A percentile compares a stretch with the other conserved stretches of the same genome.
These are phyloP conservation scores for Tridacna gigas DNA, from an alignment of 2,888 invertebrate genomes.

Conservation along the genomic window DNA sequence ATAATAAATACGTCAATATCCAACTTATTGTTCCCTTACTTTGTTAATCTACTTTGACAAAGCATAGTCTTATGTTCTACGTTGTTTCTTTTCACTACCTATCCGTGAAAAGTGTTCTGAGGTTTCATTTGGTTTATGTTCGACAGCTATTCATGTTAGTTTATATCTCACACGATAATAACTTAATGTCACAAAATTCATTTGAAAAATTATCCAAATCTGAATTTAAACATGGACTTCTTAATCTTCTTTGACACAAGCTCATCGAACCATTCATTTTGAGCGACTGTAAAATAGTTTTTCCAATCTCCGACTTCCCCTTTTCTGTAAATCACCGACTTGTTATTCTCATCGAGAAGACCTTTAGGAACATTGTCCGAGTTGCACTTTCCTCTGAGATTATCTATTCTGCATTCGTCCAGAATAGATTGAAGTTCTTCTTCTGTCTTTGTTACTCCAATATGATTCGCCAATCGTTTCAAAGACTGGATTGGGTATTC, in stretches of 20 bases:
- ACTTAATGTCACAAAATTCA: background rate
- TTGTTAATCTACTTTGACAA: too few species aligned
- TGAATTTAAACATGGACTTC: background rate
- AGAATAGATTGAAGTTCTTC: slow-evolving; percentile 5
- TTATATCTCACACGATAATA: background rate
- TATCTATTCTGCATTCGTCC: background rate
- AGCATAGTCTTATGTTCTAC: too few species aligned
- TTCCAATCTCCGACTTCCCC: slow-evolving; percentile 16
- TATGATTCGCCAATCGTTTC: slow-evolving; percentile 10
- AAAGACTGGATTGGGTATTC: background rate
- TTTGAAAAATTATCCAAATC: background rate
- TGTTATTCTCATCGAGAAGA: background rate
- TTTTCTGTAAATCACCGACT: slow-evolving; percentile 6
- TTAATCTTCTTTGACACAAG: background rate
- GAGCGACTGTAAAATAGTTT: slow-evolving; percentile 16
- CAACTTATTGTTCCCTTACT: too few species aligned
- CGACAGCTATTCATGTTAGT: too few species aligned
- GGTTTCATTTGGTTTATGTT: too few species aligned
- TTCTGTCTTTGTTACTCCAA: background rate
- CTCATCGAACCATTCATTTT: slow-evolving; percentile 1
- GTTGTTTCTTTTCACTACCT: too few species aligned
- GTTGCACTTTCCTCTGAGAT: background rate
- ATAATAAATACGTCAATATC: too few species aligned
- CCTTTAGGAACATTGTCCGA: background rate
- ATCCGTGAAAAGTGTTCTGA: too few species aligned